Conservation (phyloP, 2,888 invertebrate genomes). For the Arrhopalites spinosus region DNA sequence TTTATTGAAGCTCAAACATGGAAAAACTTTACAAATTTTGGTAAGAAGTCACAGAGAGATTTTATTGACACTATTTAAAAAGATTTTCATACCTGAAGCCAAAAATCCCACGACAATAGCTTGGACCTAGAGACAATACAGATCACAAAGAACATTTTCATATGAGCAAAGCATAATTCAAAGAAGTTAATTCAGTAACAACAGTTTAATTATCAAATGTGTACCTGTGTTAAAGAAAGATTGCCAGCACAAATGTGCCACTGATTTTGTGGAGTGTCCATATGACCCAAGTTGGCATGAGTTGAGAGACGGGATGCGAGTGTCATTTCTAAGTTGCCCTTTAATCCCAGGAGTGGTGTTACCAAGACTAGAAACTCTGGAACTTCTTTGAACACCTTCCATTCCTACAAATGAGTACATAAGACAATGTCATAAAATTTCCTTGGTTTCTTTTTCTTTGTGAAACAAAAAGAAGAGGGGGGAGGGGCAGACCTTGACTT, state of each 20-base stretch:
- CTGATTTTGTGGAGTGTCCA: constrained; percentile 71
- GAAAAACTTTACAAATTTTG: too few species aligned
- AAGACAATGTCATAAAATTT: not conserved
- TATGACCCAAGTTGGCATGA: constrained; percentile 76
- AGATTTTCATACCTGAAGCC: too few species aligned
- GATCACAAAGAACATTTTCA: not conserved
- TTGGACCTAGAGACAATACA: constrained; percentile 64
- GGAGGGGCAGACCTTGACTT: not conserved
- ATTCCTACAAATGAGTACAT: constrained; percentile 64
- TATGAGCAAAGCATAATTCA: not conserved
- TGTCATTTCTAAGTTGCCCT: constrained; percentile 89
- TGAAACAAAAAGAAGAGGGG: too few species aligned
- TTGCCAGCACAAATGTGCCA: constrained; percentile 73
- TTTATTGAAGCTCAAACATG: too few species aligned
- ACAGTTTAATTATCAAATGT: not conserved
- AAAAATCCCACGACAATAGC: constrained; percentile 75
- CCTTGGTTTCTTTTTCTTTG: too few species aligned
- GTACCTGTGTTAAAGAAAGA: constrained; percentile 73
- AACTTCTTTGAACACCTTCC: constrained; percentile 72
- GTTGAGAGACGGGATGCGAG: constrained; percentile 88
- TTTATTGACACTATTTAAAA: too few species aligned
- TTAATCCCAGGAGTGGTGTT: constrained; percentile 85
- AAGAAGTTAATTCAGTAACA: too few species aligned
- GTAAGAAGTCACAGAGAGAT: too few species aligned
- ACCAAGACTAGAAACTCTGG: constrained; percentile 76